A percentile compares a stretch with the other conserved stretches of the same genome.
Evolutionary conservation across 2,888 invertebrate species (phyloP).

Genomic region (Lasioglossum malachurum): DNA sequence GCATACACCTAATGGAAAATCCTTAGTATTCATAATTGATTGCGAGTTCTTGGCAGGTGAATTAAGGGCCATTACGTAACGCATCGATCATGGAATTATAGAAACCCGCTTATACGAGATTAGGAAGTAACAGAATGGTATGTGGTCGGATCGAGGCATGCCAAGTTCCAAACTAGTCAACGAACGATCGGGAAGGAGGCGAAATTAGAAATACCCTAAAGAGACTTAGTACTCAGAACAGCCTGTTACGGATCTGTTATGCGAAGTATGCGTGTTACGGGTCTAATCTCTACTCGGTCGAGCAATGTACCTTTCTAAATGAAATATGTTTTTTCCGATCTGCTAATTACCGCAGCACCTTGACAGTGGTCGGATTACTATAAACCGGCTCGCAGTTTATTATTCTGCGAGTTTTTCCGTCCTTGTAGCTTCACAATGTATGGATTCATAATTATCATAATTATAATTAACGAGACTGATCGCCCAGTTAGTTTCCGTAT

Average conservation of each 20-base stretch:
- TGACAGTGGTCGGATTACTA: neutral
- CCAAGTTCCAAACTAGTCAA: neutral
- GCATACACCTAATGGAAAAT: neutral
- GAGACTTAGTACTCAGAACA: neutral
- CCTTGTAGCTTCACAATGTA: neutral
- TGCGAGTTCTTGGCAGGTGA: neutral
- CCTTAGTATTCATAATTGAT: neutral
- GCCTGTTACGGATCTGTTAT: neutral
- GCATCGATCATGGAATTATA: neutral
- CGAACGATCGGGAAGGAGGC: constrained; percentile 1
- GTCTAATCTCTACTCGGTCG: neutral
- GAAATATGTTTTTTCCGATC: neutral
- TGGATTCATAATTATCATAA: neutral
- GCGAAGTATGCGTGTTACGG: neutral
- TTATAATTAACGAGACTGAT: neutral
- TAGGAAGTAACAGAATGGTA: neutral
- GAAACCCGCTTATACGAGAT: neutral
- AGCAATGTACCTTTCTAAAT: constrained; percentile 1
- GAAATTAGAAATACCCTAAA: constrained; percentile 6
- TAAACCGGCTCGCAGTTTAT: neutral
- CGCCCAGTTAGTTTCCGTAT: neutral
- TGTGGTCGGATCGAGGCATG: neutral
- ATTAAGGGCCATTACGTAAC: neutral
- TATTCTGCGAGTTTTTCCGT: neutral
- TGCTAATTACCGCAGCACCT: neutral